Conservation (phyloP, 2,113 vertebrate genomes). For the Mystacornis crossleyi region DNA sequence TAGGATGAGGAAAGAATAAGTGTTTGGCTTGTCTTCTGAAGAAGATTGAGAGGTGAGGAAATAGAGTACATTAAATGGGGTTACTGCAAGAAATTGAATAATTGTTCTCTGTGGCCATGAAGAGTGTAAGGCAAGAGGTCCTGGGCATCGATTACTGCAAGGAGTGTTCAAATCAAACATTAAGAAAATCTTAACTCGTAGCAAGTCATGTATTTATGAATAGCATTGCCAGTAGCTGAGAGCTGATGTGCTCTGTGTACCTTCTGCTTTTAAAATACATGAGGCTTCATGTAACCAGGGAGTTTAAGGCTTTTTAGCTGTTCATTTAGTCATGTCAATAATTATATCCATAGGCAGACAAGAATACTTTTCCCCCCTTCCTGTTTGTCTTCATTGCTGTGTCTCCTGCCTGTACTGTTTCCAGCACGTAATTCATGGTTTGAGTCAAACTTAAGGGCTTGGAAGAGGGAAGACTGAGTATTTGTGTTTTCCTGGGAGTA, state of each 20-base stretch:
- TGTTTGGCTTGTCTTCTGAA: neutral
- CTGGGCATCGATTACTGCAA: neutral
- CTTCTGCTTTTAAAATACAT: neutral
- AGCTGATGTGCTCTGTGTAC: neutral
- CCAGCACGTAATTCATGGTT: neutral
- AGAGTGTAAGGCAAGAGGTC: neutral
- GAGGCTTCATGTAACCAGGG: neutral
- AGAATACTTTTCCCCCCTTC: neutral
- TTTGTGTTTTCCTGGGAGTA: neutral
- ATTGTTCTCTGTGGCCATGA: neutral
- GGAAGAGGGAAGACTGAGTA: neutral
- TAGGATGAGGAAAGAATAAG: neutral
- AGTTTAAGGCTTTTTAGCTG: neutral
- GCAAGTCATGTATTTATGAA: neutral
- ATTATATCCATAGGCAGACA: neutral
- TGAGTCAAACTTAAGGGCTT: neutral
- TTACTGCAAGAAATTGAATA: neutral
- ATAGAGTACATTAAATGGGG: neutral
- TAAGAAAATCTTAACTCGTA: neutral
- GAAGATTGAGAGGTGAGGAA: neutral
- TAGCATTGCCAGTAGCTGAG: neutral
- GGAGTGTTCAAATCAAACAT: neutral
- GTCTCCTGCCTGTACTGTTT: neutral
- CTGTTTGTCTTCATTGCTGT: neutral
- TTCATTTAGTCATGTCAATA: neutral